phyloP scores from a whole-genome alignment of 1,140 invertebrate species.

The Bombus sylvicola region DNA sequence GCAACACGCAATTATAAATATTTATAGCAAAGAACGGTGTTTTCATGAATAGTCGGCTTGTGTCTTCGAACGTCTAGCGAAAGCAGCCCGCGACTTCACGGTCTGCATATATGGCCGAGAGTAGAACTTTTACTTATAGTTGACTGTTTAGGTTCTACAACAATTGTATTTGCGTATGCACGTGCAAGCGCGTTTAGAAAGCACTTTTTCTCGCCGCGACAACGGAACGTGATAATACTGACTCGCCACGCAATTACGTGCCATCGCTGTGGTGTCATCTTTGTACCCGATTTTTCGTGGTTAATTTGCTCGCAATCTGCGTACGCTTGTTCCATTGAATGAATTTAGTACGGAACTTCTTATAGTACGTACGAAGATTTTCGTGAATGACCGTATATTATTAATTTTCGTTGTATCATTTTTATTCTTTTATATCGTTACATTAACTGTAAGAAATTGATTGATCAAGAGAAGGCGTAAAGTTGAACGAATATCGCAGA shows the following conservation, averaged over 20 bases:
- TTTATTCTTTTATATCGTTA: too few species aligned
- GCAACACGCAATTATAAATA: slow-evolving; percentile 55
- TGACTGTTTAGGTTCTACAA: neutral
- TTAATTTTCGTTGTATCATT: too few species aligned
- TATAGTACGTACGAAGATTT: neutral
- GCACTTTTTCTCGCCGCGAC: slow-evolving; percentile 64
- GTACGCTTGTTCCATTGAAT: neutral
- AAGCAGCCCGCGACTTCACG: slow-evolving; percentile 74
- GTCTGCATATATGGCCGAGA: slow-evolving; percentile 75
- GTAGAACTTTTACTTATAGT: slow-evolving; percentile 78
- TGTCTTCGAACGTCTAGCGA: slow-evolving; percentile 63
- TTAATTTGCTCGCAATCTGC: neutral
- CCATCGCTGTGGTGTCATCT: neutral
- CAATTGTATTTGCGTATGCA: slow-evolving; percentile 40
- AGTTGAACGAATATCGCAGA: too few species aligned
- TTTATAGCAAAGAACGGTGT: slow-evolving; percentile 45
- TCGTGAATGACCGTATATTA: too few species aligned
- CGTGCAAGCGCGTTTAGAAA: slow-evolving; percentile 70
- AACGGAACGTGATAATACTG: slow-evolving; percentile 33
- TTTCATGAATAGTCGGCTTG: slow-evolving; percentile 46
- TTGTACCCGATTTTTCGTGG: neutral
- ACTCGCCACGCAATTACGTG: slow-evolving; percentile 12
- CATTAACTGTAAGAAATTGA: too few species aligned
- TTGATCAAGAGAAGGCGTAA: too few species aligned
- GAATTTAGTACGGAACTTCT: too few species aligned